Percentiles rank a stretch among this genome's conserved stretches.
Conservation (phyloP, 1,140 invertebrate species). For the Drosophila nigrodunni region DNA sequence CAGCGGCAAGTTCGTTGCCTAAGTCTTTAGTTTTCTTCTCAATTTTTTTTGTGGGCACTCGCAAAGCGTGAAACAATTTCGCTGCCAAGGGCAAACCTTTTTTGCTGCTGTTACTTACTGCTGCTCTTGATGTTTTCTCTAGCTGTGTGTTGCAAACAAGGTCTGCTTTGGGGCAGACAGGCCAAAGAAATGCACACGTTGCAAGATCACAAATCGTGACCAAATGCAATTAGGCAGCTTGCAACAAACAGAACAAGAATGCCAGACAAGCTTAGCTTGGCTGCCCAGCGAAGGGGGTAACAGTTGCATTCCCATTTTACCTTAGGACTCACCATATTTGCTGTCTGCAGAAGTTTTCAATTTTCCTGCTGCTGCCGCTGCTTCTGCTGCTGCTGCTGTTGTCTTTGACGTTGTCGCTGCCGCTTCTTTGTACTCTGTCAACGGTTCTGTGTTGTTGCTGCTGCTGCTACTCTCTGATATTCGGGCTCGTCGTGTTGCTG, state of each 20-base stretch:
- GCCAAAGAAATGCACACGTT: slow-evolving; percentile 46
- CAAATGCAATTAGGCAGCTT: slow-evolving; percentile 76
- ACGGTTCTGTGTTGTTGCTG: slow-evolving; percentile 31
- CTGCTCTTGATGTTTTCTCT: slow-evolving; percentile 4
- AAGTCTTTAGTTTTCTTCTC: slow-evolving; percentile 63
- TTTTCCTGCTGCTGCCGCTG: slow-evolving; percentile 47
- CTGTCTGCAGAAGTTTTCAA: slow-evolving; percentile 52
- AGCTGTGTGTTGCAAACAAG: slow-evolving; percentile 34
- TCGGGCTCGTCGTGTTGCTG: slow-evolving; percentile 43
- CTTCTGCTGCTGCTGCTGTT: slow-evolving; percentile 28
- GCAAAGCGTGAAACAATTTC: slow-evolving; percentile 64
- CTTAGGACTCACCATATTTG: slow-evolving; percentile 79
- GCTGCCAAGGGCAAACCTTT: slow-evolving; percentile 72
- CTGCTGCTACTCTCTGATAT: slow-evolving; percentile 27
- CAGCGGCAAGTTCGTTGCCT: slow-evolving; percentile 60
- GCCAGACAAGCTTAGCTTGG: slow-evolving; percentile 18
- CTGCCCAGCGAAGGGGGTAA: slow-evolving; percentile 1
- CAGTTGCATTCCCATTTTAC: slow-evolving; percentile 7
- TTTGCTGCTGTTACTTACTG: slow-evolving; percentile 14
- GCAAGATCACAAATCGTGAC: slow-evolving; percentile 69
- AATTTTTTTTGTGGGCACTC: background rate
- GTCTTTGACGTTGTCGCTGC: slow-evolving; percentile 28
- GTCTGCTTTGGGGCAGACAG: slow-evolving; percentile 32
- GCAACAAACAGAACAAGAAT: slow-evolving; percentile 37
- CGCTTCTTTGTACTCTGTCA: slow-evolving; percentile 37